Conservation (phyloP, 1,140 invertebrate genomes). For the Branchinecta lynchi region DNA sequence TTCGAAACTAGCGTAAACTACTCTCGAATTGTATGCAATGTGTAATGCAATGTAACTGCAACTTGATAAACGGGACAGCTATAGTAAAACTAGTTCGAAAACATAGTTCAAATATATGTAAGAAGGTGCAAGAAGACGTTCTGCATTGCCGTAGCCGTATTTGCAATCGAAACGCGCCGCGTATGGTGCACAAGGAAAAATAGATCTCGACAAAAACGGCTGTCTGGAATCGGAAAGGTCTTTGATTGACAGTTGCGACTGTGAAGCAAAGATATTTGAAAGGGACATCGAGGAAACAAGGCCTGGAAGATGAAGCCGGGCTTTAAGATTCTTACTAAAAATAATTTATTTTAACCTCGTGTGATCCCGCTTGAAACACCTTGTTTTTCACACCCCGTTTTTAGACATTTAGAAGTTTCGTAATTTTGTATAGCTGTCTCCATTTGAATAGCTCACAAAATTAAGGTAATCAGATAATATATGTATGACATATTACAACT, state of each 20-base stretch:
- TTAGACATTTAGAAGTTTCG: conserved; percentile 2
- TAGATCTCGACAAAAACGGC: conserved; percentile 9
- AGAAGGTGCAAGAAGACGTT: too few relatives aligned
- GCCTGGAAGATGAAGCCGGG: conserved; percentile 8
- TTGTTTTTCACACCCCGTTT: neutral
- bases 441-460: conserved; percentile 6
- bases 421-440: conserved; percentile 10
- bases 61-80: too few relatives aligned
- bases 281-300: neutral
- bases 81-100: too few relatives aligned
- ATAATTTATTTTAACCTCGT: conserved; percentile 10
- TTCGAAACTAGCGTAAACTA: too few relatives aligned
- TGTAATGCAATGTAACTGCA: too few relatives aligned
- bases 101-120: too few relatives aligned
- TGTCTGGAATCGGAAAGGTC: conserved; percentile 5
- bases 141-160: too few relatives aligned
- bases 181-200: too few relatives aligned
- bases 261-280: conserved; percentile 9
- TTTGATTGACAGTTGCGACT: conserved; percentile 6
- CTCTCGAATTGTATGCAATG: too few relatives aligned
- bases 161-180: too few relatives aligned
- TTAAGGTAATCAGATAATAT: conserved; percentile 7
- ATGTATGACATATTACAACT: neutral
- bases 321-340: conserved; percentile 3
- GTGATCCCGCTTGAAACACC: conserved; percentile 5